phyloP scores from a whole-genome alignment of 1,140 invertebrate species.

The Atta cephalotes region DNA sequence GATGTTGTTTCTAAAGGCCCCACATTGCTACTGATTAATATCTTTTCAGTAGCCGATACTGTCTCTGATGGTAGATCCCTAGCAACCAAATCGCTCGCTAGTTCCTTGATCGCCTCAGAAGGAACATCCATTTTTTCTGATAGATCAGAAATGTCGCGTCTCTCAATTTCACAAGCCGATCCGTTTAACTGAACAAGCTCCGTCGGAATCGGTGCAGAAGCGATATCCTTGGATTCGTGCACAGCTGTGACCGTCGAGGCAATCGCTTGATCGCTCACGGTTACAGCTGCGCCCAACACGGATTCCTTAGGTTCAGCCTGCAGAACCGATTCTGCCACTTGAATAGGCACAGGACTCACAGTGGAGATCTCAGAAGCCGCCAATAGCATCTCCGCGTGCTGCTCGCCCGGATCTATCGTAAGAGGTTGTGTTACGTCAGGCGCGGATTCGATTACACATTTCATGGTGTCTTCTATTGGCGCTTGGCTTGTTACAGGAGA shows the following conservation, averaged over 20 bases:
- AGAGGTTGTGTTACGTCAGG: slow-evolving; percentile 40
- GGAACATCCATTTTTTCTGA: neutral
- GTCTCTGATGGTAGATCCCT: neutral
- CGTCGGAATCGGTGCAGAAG: slow-evolving; percentile 66
- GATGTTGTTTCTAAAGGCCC: neutral
- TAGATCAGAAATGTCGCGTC: neutral
- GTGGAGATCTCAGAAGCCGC: slow-evolving; percentile 65
- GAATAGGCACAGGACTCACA: slow-evolving; percentile 81
- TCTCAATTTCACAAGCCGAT: slow-evolving; percentile 38
- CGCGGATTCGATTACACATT: neutral
- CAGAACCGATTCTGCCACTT: slow-evolving; percentile 84
- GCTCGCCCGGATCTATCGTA: slow-evolving; percentile 57
- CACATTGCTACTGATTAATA: slow-evolving; percentile 5
- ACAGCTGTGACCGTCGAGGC: slow-evolving; percentile 78
- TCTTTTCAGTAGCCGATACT: neutral
- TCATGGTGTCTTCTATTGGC: neutral
- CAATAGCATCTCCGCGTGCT: slow-evolving; percentile 53
- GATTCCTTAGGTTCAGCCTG: slow-evolving; percentile 82
- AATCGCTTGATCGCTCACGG: slow-evolving; percentile 77
- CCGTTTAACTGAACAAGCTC: slow-evolving; percentile 50
- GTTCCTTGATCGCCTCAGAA: neutral
- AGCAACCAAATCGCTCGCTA: neutral
- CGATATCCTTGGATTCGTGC: slow-evolving; percentile 86
- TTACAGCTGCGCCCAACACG: slow-evolving; percentile 75
- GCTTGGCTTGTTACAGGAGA: neutral